Evolutionary conservation across 2,888 invertebrate genomes (phyloP).

Genomic region (Mimumesa dahlbomi): DNA sequence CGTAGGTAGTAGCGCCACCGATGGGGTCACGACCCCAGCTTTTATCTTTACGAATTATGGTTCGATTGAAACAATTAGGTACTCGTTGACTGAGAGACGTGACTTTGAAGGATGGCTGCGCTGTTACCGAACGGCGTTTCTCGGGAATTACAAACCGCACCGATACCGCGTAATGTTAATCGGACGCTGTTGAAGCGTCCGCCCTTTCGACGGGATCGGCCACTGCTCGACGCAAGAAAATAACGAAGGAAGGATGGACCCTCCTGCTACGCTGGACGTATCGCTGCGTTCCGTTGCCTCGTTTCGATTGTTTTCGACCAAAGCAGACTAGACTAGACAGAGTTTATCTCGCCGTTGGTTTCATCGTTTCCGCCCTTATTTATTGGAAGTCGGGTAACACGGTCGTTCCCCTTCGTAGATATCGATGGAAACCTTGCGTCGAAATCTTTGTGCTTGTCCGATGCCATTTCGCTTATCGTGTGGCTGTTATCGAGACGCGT

Average conservation of each 20-base stretch:
- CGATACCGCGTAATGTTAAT: too few relatives aligned
- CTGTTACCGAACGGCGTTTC: too few relatives aligned
- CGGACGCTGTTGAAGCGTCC: conserved; percentile 52
- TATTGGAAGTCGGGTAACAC: conserved; percentile 41
- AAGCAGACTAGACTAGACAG: too few relatives aligned
- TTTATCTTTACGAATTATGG: conserved; percentile 52
- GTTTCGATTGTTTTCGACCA: conserved; percentile 69
- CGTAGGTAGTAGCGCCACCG: conserved; percentile 24
- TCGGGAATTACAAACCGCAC: too few relatives aligned
- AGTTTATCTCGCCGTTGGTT: conserved; percentile 46
- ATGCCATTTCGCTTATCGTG: not conserved
- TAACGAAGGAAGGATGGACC: conserved; percentile 28
- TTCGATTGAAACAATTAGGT: too few relatives aligned
- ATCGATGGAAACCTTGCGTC: not conserved
- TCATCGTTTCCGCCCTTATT: conserved; percentile 49
- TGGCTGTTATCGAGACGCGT: not conserved
- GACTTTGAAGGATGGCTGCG: too few relatives aligned
- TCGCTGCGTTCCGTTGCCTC: conserved; percentile 52
- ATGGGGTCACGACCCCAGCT: not conserved
- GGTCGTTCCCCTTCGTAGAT: conserved; percentile 14
- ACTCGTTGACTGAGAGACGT: too few relatives aligned
- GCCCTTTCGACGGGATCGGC: conserved; percentile 33
- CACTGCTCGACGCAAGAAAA: conserved; percentile 16
- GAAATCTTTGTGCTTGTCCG: not conserved
- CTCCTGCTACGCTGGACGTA: too few relatives aligned